Conservation (phyloP, 1,140 invertebrate genomes). For the Zophobas morio region DNA sequence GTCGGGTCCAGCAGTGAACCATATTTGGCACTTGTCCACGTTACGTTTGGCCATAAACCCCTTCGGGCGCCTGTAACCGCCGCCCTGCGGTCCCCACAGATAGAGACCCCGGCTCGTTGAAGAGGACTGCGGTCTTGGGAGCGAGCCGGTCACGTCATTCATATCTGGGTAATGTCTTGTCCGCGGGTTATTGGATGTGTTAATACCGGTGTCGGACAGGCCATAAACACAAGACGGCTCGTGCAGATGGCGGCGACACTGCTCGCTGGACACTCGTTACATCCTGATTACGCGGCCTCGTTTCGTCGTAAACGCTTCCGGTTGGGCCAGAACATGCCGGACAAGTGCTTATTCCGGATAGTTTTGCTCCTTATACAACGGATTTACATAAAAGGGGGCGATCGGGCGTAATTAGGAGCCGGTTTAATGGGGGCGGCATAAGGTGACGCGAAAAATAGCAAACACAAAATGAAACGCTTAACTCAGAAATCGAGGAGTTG, state of each 20-base stretch:
- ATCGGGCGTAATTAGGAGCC: not conserved
- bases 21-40: constrained; percentile 42
- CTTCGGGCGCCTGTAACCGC: not conserved
- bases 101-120: constrained; percentile 34
- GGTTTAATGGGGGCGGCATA: not conserved
- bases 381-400: constrained; percentile 26
- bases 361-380: constrained; percentile 22
- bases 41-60: constrained; percentile 25
- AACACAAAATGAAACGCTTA: no score
- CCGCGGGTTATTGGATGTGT: constrained; percentile 67
- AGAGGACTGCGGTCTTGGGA: constrained; percentile 47
- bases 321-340: constrained; percentile 42
- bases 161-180: constrained; percentile 67
- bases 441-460: no score
- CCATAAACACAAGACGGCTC: constrained; percentile 66
- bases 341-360: constrained; percentile 20
- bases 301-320: constrained; percentile 60
- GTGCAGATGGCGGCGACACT: constrained; percentile 62
- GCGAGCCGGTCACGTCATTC: constrained; percentile 66
- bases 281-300: constrained; percentile 64
- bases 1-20: constrained; percentile 31
- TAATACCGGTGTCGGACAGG: constrained; percentile 66
- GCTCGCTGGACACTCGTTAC: constrained; percentile 65
- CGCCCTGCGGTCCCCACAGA: constrained; percentile 1
- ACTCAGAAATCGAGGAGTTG: no score